phyloP scores from a whole-genome alignment of 2,113 vertebrate species.

The Theristicus caerulescens region DNA sequence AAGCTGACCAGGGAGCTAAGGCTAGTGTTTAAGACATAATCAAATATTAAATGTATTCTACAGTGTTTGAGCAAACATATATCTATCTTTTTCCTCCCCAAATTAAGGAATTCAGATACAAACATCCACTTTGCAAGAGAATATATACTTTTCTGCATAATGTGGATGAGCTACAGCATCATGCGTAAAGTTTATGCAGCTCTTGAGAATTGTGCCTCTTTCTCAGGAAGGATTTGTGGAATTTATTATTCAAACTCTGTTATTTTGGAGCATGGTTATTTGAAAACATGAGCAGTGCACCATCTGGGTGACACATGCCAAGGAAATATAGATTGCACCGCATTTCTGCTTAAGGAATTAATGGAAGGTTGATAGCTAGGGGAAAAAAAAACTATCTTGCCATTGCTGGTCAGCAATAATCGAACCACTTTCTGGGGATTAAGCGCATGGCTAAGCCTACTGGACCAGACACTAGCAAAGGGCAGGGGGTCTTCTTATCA shows the following conservation, averaged over 20 bases:
- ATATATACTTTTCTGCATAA: conserved; percentile 74
- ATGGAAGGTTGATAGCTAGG: conserved; percentile 86
- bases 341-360: conserved; percentile 88
- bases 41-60: conserved; percentile 71
- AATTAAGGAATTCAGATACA: conserved; percentile 61
- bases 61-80: conserved; percentile 62
- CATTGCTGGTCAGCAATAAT: conserved; percentile 99
- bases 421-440: conserved; percentile 99
- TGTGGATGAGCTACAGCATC: conserved; percentile 77
- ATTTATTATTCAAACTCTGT: conserved; percentile 86
- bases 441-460: conserved; percentile 99
- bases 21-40: conserved; percentile 73
- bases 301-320: conserved; percentile 88
- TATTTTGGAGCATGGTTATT: conserved; percentile 84
- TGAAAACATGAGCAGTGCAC: conserved; percentile 84
- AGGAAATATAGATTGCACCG: conserved; percentile 87
- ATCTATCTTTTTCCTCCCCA: background rate
- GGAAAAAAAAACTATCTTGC: conserved; percentile 85
- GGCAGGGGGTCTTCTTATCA: conserved; percentile 95
- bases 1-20: conserved; percentile 69
- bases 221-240: conserved; percentile 79
- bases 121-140: conserved; percentile 59
- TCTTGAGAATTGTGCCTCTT: conserved; percentile 81
- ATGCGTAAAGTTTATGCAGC: conserved; percentile 81
- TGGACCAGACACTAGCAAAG: conserved; percentile 95